Conservation (phyloP, 1,140 invertebrate species). For the Drosophila lacertosa region DNA sequence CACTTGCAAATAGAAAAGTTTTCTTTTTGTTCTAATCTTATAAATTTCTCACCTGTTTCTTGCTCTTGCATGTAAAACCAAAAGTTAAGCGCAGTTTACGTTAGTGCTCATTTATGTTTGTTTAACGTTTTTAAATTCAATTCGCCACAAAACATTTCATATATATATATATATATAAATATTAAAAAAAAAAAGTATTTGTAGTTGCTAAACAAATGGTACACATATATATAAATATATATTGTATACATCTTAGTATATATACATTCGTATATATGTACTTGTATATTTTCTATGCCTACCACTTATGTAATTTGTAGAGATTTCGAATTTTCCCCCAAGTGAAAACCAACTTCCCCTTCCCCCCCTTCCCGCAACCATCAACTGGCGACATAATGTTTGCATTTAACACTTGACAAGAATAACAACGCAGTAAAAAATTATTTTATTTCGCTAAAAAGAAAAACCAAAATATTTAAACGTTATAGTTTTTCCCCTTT, state of each 20-base stretch:
- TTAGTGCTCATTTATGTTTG: constrained; percentile 35
- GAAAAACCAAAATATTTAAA: constrained; percentile 29
- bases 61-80: constrained; percentile 36
- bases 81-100: constrained; percentile 25
- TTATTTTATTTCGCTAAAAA: constrained; percentile 56
- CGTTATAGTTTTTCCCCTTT: constrained; percentile 27
- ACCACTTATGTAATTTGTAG: constrained; percentile 82
- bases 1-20: constrained; percentile 26
- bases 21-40: constrained; percentile 29
- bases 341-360: constrained; percentile 37
- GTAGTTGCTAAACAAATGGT: constrained; percentile 76
- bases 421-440: constrained; percentile 48
- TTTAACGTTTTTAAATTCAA: constrained; percentile 39
- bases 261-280: constrained; percentile 77
- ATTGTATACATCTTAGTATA: constrained; percentile 69
- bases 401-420: constrained; percentile 58
- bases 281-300: constrained; percentile 82
- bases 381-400: constrained; percentile 44
- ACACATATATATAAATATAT: constrained; percentile 58
- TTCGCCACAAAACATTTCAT: constrained; percentile 40
- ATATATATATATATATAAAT: constrained; percentile 54
- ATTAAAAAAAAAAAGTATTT: constrained; percentile 70
- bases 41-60: constrained; percentile 22
- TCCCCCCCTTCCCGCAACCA: no score
- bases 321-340: constrained; percentile 69